Conservation (phyloP, 53 echinoderm and acorn worm genomes). For the Holothuria leucospilota region DNA sequence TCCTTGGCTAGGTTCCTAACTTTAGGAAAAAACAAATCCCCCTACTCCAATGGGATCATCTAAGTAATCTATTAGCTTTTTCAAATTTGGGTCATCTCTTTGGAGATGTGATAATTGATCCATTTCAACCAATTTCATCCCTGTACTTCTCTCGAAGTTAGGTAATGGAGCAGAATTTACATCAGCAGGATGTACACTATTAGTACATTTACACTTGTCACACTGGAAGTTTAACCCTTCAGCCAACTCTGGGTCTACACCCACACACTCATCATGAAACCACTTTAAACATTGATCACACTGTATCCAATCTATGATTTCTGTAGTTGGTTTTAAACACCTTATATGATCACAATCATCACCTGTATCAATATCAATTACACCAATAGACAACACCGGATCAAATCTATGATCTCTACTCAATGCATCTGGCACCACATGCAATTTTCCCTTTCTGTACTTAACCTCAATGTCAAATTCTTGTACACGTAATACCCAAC, state of each 20-base stretch:
- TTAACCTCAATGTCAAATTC: slow-evolving; percentile 3
- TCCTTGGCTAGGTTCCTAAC: neutral
- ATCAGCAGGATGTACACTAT: too few relatives aligned
- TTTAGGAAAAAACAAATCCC: neutral
- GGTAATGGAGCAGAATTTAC: too few relatives aligned
- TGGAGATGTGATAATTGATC: slow-evolving; percentile 19
- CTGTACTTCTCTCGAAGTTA: neutral
- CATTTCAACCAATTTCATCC: neutral
- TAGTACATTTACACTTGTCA: neutral
- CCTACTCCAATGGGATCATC: neutral
- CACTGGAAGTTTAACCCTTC: neutral
- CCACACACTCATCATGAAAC: slow-evolving; percentile 54
- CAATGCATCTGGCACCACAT: slow-evolving; percentile 49
- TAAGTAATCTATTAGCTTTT: neutral
- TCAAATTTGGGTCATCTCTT: neutral
- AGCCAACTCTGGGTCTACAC: neutral
- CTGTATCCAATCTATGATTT: slow-evolving; percentile 48
- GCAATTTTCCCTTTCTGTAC: slow-evolving; percentile 44
- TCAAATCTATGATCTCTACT: neutral
- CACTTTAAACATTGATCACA: slow-evolving; percentile 40
- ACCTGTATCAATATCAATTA: neutral
- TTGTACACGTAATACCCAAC: too few relatives aligned
- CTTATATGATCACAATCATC: slow-evolving; percentile 17
- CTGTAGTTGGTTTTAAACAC: slow-evolving; percentile 26
- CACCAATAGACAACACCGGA: neutral